Evolutionary conservation across 2,113 vertebrate genomes (phyloP), one percentile per base, ranked within the genome.

Genomic region (Electrona antarctica): DNA sequence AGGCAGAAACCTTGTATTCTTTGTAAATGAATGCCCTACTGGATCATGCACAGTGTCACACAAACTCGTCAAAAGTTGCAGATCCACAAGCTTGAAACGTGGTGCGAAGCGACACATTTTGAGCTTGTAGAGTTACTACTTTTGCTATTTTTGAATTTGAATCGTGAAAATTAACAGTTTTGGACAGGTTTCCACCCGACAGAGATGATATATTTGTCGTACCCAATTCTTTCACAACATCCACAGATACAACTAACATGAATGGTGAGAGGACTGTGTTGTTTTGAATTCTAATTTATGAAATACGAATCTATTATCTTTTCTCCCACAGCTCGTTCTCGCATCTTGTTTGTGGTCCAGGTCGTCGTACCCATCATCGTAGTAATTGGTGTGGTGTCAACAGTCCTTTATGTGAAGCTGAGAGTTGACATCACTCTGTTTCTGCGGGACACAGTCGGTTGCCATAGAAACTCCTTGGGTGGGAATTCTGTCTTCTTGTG

Each of bases 341-440:
- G 47, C 0, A 60, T 63, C 11, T 1, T 10, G 1, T 12, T 56
- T 11, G 1, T 90, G 67, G 45, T 7, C 46, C 4, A 79, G 1
- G 46, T 62, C 45, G 1, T 67, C 6, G 6, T 81, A 14, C 5
- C 6, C 33, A 6, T 77, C 0, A 0, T 77, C 41, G 15, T 58
- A 4, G 50, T 84, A 45, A 57, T 70, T 54, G 28, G 13, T 61
- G 46, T 71, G 6, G 29, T 62, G 8, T 28, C 80, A 8, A 47
- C 47, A 7, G 7, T 79, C 1, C 12, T 86, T 8, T 89, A 83
- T 9, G 66, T 81, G 3, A 82, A 81, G 66, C 79, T 89, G 33
- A 89, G 72, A 79, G 74, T 90, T 8, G 13, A 77, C 12, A 79
- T 91, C 64, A 55, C 57, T 9, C 84, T 91, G 46, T 87, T 89